Conservation (phyloP, 2,888 invertebrate genomes). For the Noctua fimbriata region DNA sequence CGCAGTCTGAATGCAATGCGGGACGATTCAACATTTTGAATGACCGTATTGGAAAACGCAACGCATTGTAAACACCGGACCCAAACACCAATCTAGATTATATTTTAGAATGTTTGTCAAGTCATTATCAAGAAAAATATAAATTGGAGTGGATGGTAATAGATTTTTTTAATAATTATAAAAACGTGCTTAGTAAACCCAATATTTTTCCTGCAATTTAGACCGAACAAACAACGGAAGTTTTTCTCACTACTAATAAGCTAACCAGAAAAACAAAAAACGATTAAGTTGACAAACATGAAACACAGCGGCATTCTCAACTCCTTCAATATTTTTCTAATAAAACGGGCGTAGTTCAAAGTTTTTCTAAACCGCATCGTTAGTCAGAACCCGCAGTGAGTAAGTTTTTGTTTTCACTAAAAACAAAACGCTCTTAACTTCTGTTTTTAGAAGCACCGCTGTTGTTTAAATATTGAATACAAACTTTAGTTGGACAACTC, state of each 20-base stretch:
- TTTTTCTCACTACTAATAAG: conserved; percentile 33
- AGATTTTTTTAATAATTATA: background rate
- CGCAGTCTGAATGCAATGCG: conserved; percentile 45
- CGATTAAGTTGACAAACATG: conserved; percentile 52
- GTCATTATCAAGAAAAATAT: background rate
- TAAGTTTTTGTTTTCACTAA: conserved; percentile 83
- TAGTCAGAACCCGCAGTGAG: conserved; percentile 65
- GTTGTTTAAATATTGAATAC: conserved; percentile 80
- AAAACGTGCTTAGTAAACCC: background rate
- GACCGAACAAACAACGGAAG: conserved; percentile 30
- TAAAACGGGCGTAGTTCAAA: conserved; percentile 58
- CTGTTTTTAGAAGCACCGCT: conserved; percentile 83
- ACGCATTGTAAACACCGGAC: background rate
- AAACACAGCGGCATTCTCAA: conserved; percentile 44
- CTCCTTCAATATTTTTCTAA: conserved; percentile 61
- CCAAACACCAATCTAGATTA: background rate
- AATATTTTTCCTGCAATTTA: conserved; percentile 24
- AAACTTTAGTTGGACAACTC: conserved; percentile 76
- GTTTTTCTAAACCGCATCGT: conserved; percentile 64
- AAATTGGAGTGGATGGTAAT: background rate
- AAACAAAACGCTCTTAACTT: conserved; percentile 86
- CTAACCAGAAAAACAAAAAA: conserved; percentile 31
- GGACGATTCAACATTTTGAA: conserved; percentile 36
- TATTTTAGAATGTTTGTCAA: conserved; percentile 1
- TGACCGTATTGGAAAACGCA: conserved; percentile 39